Evolutionary conservation across 2,797 vertebrate species (phyloP), one percentile per base, ranked within the genome.

Genomic region (Vespertilio murinus): DNA sequence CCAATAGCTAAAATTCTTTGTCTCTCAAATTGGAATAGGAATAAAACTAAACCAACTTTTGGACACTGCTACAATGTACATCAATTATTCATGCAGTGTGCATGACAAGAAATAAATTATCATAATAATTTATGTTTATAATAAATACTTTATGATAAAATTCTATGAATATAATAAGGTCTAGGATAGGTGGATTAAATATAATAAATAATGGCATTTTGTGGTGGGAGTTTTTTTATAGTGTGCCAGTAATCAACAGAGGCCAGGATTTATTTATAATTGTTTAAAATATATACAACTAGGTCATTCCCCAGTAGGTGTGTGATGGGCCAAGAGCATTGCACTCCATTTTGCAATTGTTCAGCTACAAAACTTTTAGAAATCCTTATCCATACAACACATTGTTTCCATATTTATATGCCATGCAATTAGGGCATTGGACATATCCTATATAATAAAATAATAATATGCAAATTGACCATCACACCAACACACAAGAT

Each of bases 1-100:
- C 59, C 18, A 86, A 93, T 3, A 64, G 16, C 14, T 73, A 77
- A 74, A 28, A 22, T 28, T n/a, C 25, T 40, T 84, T 93, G 94
- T 87, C 52, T 94, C 67, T 14, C 45, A 90, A 84, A 77, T 28
- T 20, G 1, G 6, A 82, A 5, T 18, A 87, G 13, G 0, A 74
- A 38, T 82, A 75, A 40, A 81, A 74, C 6, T 3, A 70, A 9
- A 38, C 20, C 4, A 6, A 30, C 0, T 8, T 47, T 49, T 73
- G 38, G 30, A 81, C 3, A 13, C 7, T 23, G 13, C 16, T 28
- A 73, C 16, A 75, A 28, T 4, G 23, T 56, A 33, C 30, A 5
- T 40, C 38, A 22, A 9, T 42, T 87, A 0, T 0, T 2, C 0
- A 1, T 28, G 42, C 9, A 23, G 1, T 47, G 17, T 18, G n/a